Evolutionary conservation across 2,888 invertebrate genomes (phyloP).

Genomic region (Callimorpha dominula): DNA sequence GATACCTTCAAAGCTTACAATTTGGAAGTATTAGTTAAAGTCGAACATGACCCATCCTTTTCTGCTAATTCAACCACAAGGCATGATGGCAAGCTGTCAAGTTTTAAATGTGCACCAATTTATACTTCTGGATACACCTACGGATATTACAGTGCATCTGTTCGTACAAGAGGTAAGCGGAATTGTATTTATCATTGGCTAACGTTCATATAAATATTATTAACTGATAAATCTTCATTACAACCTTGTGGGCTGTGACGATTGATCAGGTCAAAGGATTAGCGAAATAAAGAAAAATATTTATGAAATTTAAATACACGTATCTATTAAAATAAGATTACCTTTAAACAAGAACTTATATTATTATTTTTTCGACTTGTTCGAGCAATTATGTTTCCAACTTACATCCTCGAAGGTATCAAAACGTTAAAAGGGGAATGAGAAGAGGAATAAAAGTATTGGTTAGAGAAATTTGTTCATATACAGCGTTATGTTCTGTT

Average conservation of each 20-base stretch:
- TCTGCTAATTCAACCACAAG: not conserved
- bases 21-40: not conserved
- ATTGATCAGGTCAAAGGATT: not conserved
- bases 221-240: not conserved
- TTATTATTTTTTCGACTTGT: too few relatives aligned
- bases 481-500: not conserved
- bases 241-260: not conserved
- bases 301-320: too few relatives aligned
- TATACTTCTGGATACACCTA: not conserved
- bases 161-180: not conserved
- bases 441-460: too few relatives aligned
- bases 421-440: too few relatives aligned
- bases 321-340: too few relatives aligned
- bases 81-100: not conserved
- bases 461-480: too few relatives aligned
- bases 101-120: not conserved
- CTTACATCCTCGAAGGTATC: too few relatives aligned
- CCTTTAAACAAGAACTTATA: too few relatives aligned
- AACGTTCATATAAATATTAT: not conserved
- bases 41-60: not conserved
- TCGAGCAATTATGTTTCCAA: too few relatives aligned
- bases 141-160: not conserved
- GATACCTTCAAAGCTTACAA: not conserved
- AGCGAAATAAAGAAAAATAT: not conserved
- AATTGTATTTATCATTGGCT: not conserved